Evolutionary conservation across 1,140 invertebrate genomes (phyloP).

Genomic region (Drosophila mauritiana): DNA sequence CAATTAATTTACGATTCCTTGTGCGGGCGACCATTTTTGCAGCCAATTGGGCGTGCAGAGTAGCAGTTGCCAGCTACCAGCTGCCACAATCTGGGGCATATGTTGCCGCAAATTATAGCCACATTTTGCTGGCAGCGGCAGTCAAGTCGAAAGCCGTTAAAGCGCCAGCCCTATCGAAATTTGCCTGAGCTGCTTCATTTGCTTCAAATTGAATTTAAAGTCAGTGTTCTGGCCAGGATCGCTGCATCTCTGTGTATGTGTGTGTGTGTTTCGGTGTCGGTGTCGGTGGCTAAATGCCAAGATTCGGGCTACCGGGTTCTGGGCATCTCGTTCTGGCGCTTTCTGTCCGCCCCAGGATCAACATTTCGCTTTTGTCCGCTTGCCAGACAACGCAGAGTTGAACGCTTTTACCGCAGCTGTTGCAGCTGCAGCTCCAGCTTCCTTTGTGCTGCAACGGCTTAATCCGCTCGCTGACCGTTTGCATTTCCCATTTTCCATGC

Average conservation of each 20-base stretch:
- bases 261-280: constrained; percentile 47
- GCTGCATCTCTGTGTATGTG: constrained; percentile 54
- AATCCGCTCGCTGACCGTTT: constrained; percentile 64
- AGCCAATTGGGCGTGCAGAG: constrained; percentile 49
- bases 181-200: constrained; percentile 66
- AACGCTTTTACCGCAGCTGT: constrained; percentile 45
- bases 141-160: constrained; percentile 71
- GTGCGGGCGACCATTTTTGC: constrained; percentile 41
- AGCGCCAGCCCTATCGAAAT: constrained; percentile 54
- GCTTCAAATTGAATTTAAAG: constrained; percentile 74
- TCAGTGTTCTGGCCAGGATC: constrained; percentile 17
- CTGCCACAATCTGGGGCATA: constrained; percentile 41
- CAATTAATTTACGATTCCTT: constrained; percentile 65
- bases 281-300: constrained; percentile 69
- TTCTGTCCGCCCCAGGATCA: constrained; percentile 57
- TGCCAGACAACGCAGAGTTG: constrained; percentile 46
- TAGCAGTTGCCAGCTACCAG: constrained; percentile 39
- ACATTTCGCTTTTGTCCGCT: constrained; percentile 73
- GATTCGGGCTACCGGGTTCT: constrained; percentile 27
- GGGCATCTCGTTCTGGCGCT: background rate
- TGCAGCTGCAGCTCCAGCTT: constrained; percentile 33
- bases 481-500: constrained; percentile 72
- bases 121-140: constrained; percentile 58
- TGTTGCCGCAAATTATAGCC: constrained; percentile 51
- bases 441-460: constrained; percentile 46